These are phyloP conservation scores for Chamaedrilus cognettii DNA, from an alignment of 2,888 invertebrate species.

Conservation along the genomic window DNA sequence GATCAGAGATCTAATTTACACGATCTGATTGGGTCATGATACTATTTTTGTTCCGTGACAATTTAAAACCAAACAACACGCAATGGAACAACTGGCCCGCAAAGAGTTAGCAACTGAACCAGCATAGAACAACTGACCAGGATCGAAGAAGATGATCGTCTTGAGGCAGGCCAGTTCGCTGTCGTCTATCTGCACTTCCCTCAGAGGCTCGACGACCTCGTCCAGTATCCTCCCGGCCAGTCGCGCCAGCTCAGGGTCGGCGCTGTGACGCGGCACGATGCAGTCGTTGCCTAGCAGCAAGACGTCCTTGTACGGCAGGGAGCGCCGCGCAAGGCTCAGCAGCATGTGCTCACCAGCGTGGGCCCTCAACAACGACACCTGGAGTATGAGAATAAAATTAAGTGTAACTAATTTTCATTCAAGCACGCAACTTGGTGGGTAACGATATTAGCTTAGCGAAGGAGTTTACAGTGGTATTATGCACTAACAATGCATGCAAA, in stretches of 20 bases:
- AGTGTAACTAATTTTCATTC: too few relatives aligned
- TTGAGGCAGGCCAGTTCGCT: conserved; percentile 98
- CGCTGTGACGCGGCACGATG: conserved; percentile 77
- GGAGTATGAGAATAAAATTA: too few relatives aligned
- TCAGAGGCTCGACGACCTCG: conserved; percentile 91
- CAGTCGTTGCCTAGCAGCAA: conserved; percentile 94
- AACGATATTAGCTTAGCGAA: too few relatives aligned
- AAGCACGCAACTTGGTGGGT: too few relatives aligned
- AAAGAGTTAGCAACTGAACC: too few relatives aligned
- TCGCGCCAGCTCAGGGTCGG: conserved; percentile 70
- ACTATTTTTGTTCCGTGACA: too few relatives aligned
- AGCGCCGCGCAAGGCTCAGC: conserved; percentile 89
- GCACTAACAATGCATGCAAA: too few relatives aligned
- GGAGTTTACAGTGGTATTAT: too few relatives aligned
- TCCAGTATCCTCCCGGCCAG: conserved; percentile 94
- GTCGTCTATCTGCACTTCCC: conserved; percentile 94
- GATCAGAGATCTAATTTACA: too few relatives aligned
- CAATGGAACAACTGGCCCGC: too few relatives aligned
- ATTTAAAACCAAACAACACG: too few relatives aligned
- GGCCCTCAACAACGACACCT: conserved; percentile 90
- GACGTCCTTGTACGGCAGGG: conserved; percentile 87
- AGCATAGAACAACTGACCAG: conserved; percentile 61
- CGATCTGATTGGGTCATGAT: too few relatives aligned
- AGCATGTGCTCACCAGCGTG: conserved; percentile 96
- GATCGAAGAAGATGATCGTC: conserved; percentile 98